A percentile compares a stretch with the other conserved stretches of the same genome.
Evolutionary conservation across 2,797 vertebrate genomes (phyloP).

Genomic region (Danio choprae): DNA sequence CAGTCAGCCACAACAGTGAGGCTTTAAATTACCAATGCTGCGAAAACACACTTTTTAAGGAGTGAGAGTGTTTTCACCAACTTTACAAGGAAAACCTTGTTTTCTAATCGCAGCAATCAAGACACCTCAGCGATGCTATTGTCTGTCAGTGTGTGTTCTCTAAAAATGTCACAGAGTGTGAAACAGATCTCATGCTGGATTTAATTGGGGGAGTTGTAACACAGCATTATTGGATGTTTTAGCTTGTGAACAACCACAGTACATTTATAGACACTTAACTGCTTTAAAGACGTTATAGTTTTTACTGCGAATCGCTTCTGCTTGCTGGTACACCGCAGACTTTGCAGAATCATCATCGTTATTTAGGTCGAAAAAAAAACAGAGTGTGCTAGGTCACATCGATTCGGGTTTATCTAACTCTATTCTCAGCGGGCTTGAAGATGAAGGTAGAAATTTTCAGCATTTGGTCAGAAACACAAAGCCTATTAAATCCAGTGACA

Average conservation of each 20-base stretch:
- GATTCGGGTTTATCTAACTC: conserved; percentile 40
- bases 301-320: conserved; percentile 28
- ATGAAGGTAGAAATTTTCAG: conserved; percentile 46
- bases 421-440: conserved; percentile 33
- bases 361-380: conserved; percentile 9
- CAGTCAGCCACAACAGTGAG: conserved; percentile 46
- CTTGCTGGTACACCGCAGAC: neutral
- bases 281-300: conserved; percentile 32
- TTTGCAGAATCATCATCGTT: conserved; percentile 2
- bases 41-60: conserved; percentile 59
- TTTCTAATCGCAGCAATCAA: conserved; percentile 45
- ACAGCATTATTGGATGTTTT: conserved; percentile 32
- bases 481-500: conserved; percentile 75
- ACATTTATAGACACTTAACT: conserved; percentile 47
- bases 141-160: conserved; percentile 27
- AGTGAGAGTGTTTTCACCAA: conserved; percentile 17
- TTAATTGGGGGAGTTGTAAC: conserved; percentile 41
- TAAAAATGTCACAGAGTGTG: conserved; percentile 43
- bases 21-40: conserved; percentile 63
- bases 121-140: neutral
- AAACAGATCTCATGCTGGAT: conserved; percentile 34
- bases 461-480: conserved; percentile 68
- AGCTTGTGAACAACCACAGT: conserved; percentile 40
- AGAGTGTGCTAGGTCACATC: conserved; percentile 21
- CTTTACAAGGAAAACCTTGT: conserved; percentile 30